A percentile compares a stretch with the other conserved stretches of the same genome.
Evolutionary conservation across 1,140 invertebrate species (phyloP).

Genomic region (Carposina sasakii): DNA sequence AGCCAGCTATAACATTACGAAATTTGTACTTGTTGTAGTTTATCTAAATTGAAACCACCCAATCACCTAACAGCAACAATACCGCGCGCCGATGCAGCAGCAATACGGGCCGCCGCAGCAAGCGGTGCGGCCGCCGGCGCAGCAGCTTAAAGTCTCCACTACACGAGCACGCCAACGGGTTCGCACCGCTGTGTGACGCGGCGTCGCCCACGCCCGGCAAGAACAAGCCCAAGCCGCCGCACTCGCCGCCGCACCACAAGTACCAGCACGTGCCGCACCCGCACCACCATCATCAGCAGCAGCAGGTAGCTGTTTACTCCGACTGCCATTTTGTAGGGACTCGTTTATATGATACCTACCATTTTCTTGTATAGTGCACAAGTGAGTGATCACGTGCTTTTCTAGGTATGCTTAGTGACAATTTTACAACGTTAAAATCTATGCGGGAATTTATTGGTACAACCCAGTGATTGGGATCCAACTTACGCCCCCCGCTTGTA

Average conservation of each 20-base stretch:
- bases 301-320: constrained; percentile 47
- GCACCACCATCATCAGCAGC: constrained; percentile 41
- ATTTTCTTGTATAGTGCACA: too few relatives aligned
- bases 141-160: constrained; percentile 58
- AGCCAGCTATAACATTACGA: too few relatives aligned
- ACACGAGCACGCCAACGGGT: constrained; percentile 61
- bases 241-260: constrained; percentile 66
- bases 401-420: too few relatives aligned
- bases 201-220: constrained; percentile 55
- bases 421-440: too few relatives aligned
- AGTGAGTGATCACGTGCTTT: too few relatives aligned
- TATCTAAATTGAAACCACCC: too few relatives aligned
- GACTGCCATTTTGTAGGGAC: too few relatives aligned
- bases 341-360: too few relatives aligned
- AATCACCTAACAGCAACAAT: constrained; percentile 63
- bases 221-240: constrained; percentile 39
- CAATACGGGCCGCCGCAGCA: constrained; percentile 51
- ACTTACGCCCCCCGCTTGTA: too few relatives aligned
- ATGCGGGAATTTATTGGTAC: too few relatives aligned
- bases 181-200: constrained; percentile 50
- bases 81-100: constrained; percentile 52
- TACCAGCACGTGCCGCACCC: constrained; percentile 44
- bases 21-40: too few relatives aligned
- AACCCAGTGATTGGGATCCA: too few relatives aligned
- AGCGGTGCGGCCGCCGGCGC: constrained; percentile 46